Evolutionary conservation across 2,113 vertebrate species (phyloP).

Genomic region (Ageneiosus marmoratus): DNA sequence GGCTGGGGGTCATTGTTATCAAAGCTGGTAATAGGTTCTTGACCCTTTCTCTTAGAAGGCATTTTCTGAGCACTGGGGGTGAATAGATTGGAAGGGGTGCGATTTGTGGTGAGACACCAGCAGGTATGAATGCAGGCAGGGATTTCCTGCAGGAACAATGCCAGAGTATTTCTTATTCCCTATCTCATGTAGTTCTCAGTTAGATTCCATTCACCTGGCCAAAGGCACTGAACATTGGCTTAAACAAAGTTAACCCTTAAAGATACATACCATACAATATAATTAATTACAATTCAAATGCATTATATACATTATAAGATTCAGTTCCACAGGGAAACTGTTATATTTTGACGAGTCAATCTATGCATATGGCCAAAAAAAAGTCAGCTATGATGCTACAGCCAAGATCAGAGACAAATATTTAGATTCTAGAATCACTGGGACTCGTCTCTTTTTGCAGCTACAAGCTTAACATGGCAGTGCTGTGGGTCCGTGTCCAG

Average conservation of each 20-base stretch:
- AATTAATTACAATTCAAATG: not conserved
- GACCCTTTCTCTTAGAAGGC: slow-evolving; percentile 52
- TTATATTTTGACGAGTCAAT: not conserved
- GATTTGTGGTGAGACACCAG: slow-evolving; percentile 46
- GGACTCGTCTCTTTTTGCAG: slow-evolving; percentile 47
- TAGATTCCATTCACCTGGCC: slow-evolving; percentile 28
- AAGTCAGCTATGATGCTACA: slow-evolving; percentile 14
- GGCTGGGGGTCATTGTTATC: slow-evolving; percentile 55
- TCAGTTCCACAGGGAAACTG: not conserved
- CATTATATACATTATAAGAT: not conserved
- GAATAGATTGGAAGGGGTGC: slow-evolving; percentile 50
- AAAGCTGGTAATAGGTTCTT: slow-evolving; percentile 60
- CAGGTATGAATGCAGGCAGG: slow-evolving; percentile 59
- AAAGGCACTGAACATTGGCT: slow-evolving; percentile 4
- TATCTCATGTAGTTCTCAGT: slow-evolving; percentile 7
- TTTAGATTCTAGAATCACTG: slow-evolving; percentile 50
- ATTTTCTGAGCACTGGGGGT: slow-evolving; percentile 39
- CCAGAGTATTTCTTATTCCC: slow-evolving; percentile 39
- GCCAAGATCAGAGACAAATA: slow-evolving; percentile 47
- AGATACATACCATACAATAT: not conserved
- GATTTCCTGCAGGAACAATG: slow-evolving; percentile 58
- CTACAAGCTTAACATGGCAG: slow-evolving; percentile 17
- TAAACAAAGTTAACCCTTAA: not conserved
- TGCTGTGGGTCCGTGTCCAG: slow-evolving; percentile 28
- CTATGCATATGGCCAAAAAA: not conserved